Percentiles rank a stretch among this genome's conserved stretches.
These are phyloP conservation scores for Phalacrocorax carbo DNA, from an alignment of 2,113 vertebrate genomes.

Conservation along the genomic window DNA sequence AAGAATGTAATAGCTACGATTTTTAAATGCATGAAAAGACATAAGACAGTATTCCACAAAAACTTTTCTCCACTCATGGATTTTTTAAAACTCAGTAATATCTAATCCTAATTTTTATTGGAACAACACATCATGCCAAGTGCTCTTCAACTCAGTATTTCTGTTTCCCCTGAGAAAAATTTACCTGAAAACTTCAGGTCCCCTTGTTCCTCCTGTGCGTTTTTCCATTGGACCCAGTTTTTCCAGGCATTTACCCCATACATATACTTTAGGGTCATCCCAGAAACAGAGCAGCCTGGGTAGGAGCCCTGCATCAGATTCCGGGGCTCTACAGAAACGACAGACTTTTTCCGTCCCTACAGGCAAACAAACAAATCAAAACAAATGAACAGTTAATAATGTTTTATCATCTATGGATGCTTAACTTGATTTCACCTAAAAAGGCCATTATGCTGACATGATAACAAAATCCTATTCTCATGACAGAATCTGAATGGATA, in stretches of 20 bases:
- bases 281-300: conserved; percentile 77
- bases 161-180: background rate
- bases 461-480: background rate
- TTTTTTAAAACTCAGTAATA: background rate
- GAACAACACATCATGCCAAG: background rate
- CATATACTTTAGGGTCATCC: conserved; percentile 85
- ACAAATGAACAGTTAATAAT: background rate
- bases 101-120: background rate
- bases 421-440: background rate
- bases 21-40: background rate
- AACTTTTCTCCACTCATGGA: background rate
- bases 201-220: conserved; percentile 83
- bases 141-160: background rate
- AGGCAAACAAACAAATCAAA: background rate
- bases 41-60: background rate
- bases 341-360: conserved; percentile 83
- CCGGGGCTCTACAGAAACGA: conserved; percentile 67
- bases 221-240: conserved; percentile 93
- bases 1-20: background rate
- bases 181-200: conserved; percentile 83
- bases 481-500: background rate
- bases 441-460: background rate
- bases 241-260: conserved; percentile 96
- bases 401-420: background rate
- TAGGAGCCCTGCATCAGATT: conserved; percentile 73